Base-by-base conservation (phyloP, 1,140 invertebrate species). In the Chrysopa pallens region DNA sequence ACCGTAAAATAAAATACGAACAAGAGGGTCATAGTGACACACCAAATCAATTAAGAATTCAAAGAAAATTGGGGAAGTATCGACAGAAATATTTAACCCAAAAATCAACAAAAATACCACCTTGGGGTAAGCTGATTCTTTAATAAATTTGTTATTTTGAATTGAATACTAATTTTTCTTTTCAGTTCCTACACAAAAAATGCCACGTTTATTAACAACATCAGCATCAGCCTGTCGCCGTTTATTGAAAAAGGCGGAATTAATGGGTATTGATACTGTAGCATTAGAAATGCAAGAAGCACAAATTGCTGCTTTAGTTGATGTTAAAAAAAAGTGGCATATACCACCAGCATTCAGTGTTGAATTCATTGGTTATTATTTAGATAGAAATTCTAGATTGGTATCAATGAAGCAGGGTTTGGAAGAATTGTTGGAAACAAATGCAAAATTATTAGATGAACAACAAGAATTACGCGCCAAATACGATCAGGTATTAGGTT, bases 291-390 rank as follows among this genome's bases (percentile, higher is more conserved):
- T 82, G 45, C 77, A 84, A 52, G 84, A 88, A 55, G 73, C 79
- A 11, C 80, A 88, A 56, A 63, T 84, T 40, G 74, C 84, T 31
- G 77, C 80, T 4, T 57, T 90, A 4, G 76, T 78, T 1, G 87
- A 93, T 53, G 77, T 92, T 6, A 73, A 82, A 6, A 90, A 89
- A 53, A 93, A 93, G 52, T 93, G 90, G 82, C 86, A 94, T 57
- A 82, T 94, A 40, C 78, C 85, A 4, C 88, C 90, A 0, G 87
- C 90, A 0, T 89, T 82, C 50, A 90, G 80, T 41, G 83, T 93
- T 0, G 92, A 96, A 60, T 97, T 93, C 59, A 84, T 94, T 35
- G 86, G 82, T 8, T 96, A 96, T 59, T 96, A 89, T 59, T 62
- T 92, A 35, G 90, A 94, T 66, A 70, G 86, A 31, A 83, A 87